Evolutionary conservation across 1,140 invertebrate species (phyloP).

Genomic region (Drosophila malerkotliana): DNA sequence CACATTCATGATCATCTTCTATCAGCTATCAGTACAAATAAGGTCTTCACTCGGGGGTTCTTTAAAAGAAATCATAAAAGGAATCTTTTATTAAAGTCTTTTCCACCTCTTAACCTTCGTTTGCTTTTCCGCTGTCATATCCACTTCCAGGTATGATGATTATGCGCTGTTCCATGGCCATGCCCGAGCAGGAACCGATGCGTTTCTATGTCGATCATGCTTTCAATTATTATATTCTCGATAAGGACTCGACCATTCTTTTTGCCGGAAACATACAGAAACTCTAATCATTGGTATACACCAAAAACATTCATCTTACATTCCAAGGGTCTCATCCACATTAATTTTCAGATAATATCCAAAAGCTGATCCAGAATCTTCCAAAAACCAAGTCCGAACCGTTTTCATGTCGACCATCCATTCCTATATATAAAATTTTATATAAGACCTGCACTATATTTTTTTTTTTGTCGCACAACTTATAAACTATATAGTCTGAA

Average conservation of each 20-base stretch:
- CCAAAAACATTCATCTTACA: constrained; percentile 6
- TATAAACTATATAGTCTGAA: background rate
- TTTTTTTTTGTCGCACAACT: constrained; percentile 30
- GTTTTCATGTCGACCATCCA: constrained; percentile 17
- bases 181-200: constrained; percentile 39
- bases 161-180: constrained; percentile 50
- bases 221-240: constrained; percentile 50
- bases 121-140: constrained; percentile 24
- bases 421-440: constrained; percentile 18
- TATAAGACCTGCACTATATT: background rate
- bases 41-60: too few species aligned
- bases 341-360: constrained; percentile 26
- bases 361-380: background rate
- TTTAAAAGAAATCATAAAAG: too few species aligned
- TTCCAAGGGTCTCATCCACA: background rate
- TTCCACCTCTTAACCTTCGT: background rate
- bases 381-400: constrained; percentile 2
- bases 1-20: too few species aligned
- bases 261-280: constrained; percentile 47
- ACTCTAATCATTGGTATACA: constrained; percentile 20
- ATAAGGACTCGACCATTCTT: constrained; percentile 21
- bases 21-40: too few species aligned
- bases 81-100: too few species aligned
- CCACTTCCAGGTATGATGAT: constrained; percentile 34
- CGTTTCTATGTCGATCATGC: constrained; percentile 45